Conservation (phyloP, 2,113 vertebrate species). For the Pagrus major region DNA sequence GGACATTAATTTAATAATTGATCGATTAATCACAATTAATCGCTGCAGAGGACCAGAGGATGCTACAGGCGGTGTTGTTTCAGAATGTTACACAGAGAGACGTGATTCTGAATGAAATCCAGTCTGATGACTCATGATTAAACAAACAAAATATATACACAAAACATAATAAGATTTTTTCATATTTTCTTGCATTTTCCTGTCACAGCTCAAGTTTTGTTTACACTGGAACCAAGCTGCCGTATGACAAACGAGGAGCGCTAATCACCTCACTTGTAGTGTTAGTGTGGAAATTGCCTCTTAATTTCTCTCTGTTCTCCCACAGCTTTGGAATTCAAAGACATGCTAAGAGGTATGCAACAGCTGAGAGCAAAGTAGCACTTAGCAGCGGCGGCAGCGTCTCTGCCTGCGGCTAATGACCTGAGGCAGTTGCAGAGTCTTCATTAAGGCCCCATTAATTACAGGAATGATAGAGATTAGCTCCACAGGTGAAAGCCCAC, state of each 20-base stretch:
- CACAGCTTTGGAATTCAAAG: slow-evolving; percentile 22
- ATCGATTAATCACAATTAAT: too few species aligned
- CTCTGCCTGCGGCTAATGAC: slow-evolving; percentile 50
- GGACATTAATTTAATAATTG: too few species aligned
- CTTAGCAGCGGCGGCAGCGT: background rate
- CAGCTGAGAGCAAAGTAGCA: slow-evolving; percentile 48
- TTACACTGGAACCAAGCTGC: background rate
- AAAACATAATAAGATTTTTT: background rate
- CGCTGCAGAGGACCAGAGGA: too few species aligned
- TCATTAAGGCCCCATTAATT: slow-evolving; percentile 71
- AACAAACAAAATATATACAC: background rate
- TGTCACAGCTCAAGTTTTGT: background rate
- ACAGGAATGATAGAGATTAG: slow-evolving; percentile 55
- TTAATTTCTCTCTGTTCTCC: slow-evolving; percentile 1
- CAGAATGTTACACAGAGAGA: background rate
- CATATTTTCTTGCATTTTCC: background rate
- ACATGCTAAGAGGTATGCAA: slow-evolving; percentile 11
- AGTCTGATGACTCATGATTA: background rate
- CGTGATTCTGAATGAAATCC: too few species aligned
- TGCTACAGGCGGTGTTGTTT: background rate
- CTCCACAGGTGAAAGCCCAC: slow-evolving; percentile 65
- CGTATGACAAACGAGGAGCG: background rate
- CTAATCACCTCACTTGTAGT: background rate
- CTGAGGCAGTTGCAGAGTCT: slow-evolving; percentile 38
- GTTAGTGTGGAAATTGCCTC: slow-evolving; percentile 11